Evolutionary conservation across 2,797 vertebrate genomes (phyloP).

Genomic region (Sebastes reedi): DNA sequence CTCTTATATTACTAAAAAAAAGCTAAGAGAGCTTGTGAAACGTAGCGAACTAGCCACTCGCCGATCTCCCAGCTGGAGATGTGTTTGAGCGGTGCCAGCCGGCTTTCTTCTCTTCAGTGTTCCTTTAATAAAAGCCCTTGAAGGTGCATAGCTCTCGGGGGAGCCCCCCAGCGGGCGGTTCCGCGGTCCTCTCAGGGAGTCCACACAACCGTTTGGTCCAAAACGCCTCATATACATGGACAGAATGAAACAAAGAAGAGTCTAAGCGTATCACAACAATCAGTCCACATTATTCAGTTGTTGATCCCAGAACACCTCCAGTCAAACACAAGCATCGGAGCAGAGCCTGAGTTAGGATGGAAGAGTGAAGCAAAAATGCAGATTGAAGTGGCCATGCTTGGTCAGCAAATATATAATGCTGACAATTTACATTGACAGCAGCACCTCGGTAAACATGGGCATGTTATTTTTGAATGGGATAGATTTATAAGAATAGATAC

Average conservation of each 20-base stretch:
- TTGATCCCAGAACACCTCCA: not conserved
- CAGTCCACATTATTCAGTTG: not conserved
- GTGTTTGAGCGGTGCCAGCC: too few species aligned
- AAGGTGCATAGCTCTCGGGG: too few species aligned
- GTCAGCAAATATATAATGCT: not conserved
- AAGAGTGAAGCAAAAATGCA: conserved; percentile 1
- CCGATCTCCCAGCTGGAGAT: too few species aligned
- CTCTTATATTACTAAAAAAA: too few species aligned
- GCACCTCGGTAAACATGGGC: not conserved
- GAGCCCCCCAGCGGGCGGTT: too few species aligned
- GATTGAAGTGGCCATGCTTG: not conserved
- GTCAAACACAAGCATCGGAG: not conserved
- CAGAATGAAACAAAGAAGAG: not conserved
- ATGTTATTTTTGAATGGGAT: not conserved
- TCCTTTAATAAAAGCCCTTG: fast-evolving
- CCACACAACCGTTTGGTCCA: fast-evolving
- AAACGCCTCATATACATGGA: not conserved
- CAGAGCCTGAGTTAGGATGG: not conserved
- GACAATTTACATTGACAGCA: conserved; percentile 15
- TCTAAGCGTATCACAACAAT: not conserved
- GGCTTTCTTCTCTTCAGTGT: too few species aligned
- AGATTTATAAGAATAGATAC: not conserved
- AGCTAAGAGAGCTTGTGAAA: too few species aligned
- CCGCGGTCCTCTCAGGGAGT: too few species aligned
- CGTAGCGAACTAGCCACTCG: too few species aligned